Evolutionary conservation across 2,888 invertebrate species (phyloP).

Genomic region (Pomacea canaliculata): DNA sequence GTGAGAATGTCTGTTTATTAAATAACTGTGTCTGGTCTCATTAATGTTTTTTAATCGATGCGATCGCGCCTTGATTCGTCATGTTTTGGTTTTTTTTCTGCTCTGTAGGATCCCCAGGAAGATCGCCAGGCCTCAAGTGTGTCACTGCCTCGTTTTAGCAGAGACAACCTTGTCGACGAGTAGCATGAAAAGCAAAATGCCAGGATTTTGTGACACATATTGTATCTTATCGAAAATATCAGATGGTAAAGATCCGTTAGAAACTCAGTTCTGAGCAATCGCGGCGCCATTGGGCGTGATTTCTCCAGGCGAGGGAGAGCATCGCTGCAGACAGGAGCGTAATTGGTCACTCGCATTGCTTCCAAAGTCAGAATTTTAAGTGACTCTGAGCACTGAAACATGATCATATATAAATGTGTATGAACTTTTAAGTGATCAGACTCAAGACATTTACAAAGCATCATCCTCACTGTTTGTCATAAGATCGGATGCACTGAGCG

Average conservation of each 20-base stretch:
- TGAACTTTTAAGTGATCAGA: too few relatives aligned
- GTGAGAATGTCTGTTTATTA: conserved; percentile 6
- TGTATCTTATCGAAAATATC: conserved; percentile 21
- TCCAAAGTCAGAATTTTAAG: too few relatives aligned
- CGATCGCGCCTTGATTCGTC: conserved; percentile 14
- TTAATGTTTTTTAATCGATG: conserved; percentile 10
- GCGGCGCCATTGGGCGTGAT: conserved; percentile 1
- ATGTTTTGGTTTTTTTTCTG: conserved; percentile 20
- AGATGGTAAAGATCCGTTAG: not conserved
- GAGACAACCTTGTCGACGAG: conserved; percentile 34
- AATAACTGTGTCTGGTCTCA: not conserved
- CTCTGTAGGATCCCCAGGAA: conserved; percentile 11
- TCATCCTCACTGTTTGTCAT: too few relatives aligned
- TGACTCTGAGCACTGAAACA: too few relatives aligned
- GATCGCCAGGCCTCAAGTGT: conserved; percentile 33
- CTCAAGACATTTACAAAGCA: too few relatives aligned
- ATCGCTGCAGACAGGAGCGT: conserved; percentile 5
- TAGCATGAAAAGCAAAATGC: conserved; percentile 24
- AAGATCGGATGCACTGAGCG: too few relatives aligned
- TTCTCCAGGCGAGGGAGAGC: not conserved
- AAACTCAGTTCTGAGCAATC: conserved; percentile 1
- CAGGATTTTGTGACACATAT: conserved; percentile 27
- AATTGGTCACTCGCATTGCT: not conserved
- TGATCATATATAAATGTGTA: too few relatives aligned
- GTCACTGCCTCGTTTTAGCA: conserved; percentile 56